phyloP scores from a whole-genome alignment of 1,140 invertebrate species.

The Bemisia tabaci region DNA sequence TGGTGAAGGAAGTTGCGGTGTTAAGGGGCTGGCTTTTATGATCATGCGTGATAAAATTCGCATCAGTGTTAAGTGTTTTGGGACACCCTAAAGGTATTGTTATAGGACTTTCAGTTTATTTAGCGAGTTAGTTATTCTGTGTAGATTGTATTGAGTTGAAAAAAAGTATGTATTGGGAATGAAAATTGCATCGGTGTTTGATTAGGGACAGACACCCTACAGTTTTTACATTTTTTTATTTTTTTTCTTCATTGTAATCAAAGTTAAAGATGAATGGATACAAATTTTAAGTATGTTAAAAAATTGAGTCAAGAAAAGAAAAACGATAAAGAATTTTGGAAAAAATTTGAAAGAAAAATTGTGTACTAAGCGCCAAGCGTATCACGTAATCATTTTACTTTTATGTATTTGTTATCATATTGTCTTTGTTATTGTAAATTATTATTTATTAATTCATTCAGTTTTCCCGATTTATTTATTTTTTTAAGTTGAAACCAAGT shows the following conservation, averaged over 20 bases:
- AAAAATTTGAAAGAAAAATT: not conserved
- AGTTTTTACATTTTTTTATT: not conserved
- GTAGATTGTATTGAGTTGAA: no score
- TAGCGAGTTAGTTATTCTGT: no score
- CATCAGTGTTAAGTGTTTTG: no score
- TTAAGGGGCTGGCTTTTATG: no score
- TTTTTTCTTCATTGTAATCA: not conserved
- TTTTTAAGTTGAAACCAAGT: not conserved
- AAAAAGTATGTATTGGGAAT: no score
- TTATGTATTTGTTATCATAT: not conserved
- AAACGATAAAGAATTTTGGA: not conserved
- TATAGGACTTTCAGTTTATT: no score
- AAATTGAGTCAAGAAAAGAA: not conserved
- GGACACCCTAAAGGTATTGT: no score
- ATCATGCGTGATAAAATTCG: no score
- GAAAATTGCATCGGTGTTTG: no score
- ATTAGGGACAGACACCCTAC: no score
- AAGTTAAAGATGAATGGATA: not conserved
- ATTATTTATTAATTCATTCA: conserved; percentile 1
- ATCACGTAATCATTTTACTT: not conserved
- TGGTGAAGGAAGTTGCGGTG: no score
- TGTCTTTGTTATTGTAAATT: not conserved
- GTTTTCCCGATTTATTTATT: not conserved
- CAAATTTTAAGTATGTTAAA: not conserved
- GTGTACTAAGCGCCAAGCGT: not conserved